Base-by-base conservation (phyloP, 2,888 invertebrate genomes). In the Acleris literana region DNA sequence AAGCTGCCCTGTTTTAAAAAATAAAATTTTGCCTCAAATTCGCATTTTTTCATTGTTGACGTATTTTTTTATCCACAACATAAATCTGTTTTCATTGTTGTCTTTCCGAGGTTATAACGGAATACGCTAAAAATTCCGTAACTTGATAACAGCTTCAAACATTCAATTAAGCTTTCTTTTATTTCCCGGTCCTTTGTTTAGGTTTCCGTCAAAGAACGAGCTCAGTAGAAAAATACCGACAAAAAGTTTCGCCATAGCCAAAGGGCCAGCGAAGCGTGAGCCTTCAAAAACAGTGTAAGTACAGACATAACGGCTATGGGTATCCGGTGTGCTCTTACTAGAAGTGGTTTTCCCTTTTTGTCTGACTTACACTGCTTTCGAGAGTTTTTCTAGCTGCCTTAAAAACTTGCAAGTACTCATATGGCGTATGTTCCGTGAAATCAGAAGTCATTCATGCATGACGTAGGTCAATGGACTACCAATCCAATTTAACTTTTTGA, bases 111-210 rank as follows among this genome's bases (percentile, higher is more conserved):
- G 64, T 70, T 68, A 68, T 54, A 57, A 49, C 67, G 74, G 65
- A 75, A 73, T 73, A 76, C 71, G 70, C 71, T 69, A 71, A 75
- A 80, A 77, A 76, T 77, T 78, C 72, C 72, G 72, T 70, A 80
- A 81, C 76, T 78, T 77, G 72, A 76, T 78, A 79, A 82, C 78
- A 76, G 72, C 72, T 71, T 74, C 75, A 77, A 78, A 74, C 77
- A 80, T 84, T 85, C 81, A 82, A 84, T 84, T 83, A 81, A 69
- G 79, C 73, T 78, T 82, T 80, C 82, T 81, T 83, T 84, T 83
- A 81, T 83, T 82, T 81, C 78, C 76, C 76, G 75, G 76, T 73
- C 75, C 78, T 81, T 85, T 85, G 85, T 85, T 85, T 84, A 80
- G 77, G 80, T 83, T 83, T 85, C 84, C 84, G 80, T 79, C 78